These are phyloP conservation scores for Terrapene triunguis DNA, from an alignment of 2,113 vertebrate genomes.

Conservation along the genomic window DNA sequence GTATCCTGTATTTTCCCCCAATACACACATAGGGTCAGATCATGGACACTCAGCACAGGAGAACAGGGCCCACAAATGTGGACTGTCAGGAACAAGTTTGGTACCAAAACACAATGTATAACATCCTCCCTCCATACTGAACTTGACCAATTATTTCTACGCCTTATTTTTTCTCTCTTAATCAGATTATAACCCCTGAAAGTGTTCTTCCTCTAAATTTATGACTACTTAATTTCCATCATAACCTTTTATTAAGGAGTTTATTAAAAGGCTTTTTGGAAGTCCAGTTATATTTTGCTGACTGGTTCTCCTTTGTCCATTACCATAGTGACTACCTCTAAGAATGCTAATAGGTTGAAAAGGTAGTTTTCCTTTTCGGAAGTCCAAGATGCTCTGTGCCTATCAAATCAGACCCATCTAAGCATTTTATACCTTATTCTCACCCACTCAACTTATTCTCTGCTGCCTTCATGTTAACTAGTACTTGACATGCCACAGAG, in stretches of 20 bases:
- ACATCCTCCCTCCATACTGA: background rate
- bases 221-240: background rate
- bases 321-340: background rate
- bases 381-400: background rate
- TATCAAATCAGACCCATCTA: background rate
- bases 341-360: background rate
- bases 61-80: background rate
- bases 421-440: background rate
- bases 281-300: background rate
- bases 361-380: conserved; percentile 8
- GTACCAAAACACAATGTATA: background rate
- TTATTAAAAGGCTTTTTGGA: background rate
- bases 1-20: background rate
- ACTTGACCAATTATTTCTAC: background rate
- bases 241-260: background rate
- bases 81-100: background rate
- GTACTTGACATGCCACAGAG: background rate
- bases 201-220: background rate
- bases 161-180: background rate
- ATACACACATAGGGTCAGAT: fast-evolving
- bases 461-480: background rate
- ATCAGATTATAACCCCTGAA: background rate
- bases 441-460: background rate
- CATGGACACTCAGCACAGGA: background rate
- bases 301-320: background rate